These are phyloP conservation scores for Geothlypis trichas DNA, from an alignment of 2,113 vertebrate genomes.

Conservation along the genomic window DNA sequence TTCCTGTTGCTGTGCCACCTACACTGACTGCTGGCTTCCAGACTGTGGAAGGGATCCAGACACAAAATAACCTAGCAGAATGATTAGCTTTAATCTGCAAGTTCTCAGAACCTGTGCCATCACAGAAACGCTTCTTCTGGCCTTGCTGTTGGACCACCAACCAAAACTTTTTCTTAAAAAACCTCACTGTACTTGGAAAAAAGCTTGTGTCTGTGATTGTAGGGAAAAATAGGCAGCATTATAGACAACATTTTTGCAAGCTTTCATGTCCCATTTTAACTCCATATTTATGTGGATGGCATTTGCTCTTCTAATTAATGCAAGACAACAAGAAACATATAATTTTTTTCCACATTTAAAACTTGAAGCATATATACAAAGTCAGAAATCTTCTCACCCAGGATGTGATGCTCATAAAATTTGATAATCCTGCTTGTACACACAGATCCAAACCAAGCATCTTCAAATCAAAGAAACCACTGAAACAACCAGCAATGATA, in stretches of 20 bases:
- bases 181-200: not conserved
- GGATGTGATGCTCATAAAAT: not conserved
- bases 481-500: not conserved
- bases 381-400: not conserved
- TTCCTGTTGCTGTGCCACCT: not conserved
- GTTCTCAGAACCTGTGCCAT: not conserved
- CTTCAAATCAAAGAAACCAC: not conserved
- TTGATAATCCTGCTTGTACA: not conserved
- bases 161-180: not conserved
- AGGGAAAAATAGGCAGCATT: accelerated
- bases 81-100: not conserved
- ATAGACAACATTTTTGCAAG: not conserved
- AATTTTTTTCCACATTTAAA: not conserved
- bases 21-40: not conserved
- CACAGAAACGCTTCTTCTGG: not conserved
- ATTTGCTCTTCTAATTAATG: not conserved
- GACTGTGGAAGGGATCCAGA: not conserved
- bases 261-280: not conserved
- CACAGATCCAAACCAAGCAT: not conserved
- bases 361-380: not conserved
- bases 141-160: not conserved
- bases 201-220: accelerated
- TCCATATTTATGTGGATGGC: not conserved
- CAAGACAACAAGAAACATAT: not conserved
- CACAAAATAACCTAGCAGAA: not conserved